These are phyloP conservation scores for Phenganax marumi DNA, from an alignment of 92 coral and sea anemone genomes.

Conservation along the genomic window DNA sequence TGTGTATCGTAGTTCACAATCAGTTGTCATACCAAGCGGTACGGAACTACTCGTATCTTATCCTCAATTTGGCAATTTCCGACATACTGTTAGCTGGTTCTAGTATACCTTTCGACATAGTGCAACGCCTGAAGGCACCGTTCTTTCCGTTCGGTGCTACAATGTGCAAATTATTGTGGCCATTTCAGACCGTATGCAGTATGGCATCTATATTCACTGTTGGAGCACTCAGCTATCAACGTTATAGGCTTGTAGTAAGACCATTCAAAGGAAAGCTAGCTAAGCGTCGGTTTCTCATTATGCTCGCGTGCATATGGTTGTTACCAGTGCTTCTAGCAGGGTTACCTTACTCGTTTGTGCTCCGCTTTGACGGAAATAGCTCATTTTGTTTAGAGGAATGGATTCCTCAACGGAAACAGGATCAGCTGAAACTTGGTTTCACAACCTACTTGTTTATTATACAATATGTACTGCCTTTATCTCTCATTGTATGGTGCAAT, in stretches of 20 bases:
- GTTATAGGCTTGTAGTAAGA: constrained; percentile 44
- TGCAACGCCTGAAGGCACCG: constrained; percentile 32
- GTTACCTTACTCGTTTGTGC: constrained; percentile 26
- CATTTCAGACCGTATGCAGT: constrained; percentile 73
- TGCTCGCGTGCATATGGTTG: constrained; percentile 29
- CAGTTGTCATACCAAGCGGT: constrained; percentile 50
- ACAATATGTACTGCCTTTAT: constrained; percentile 35
- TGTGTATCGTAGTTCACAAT: constrained; percentile 1
- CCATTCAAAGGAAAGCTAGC: constrained; percentile 32
- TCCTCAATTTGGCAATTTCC: constrained; percentile 74
- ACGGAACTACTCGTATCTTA: constrained; percentile 70
- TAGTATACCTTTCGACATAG: constrained; percentile 79
- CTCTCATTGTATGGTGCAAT: constrained; percentile 31
- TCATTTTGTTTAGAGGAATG: constrained; percentile 20
- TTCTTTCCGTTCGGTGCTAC: constrained; percentile 70
- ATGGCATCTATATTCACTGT: constrained; percentile 80
- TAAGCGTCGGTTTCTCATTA: neutral
- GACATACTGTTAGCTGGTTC: constrained; percentile 66
- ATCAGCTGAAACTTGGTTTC: constrained; percentile 30
- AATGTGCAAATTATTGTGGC: constrained; percentile 80
- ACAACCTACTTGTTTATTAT: constrained; percentile 25
- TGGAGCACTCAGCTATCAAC: constrained; percentile 75
- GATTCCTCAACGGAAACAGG: neutral
- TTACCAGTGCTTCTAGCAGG: constrained; percentile 36
- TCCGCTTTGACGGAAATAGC: constrained; percentile 9